Base-by-base conservation (phyloP, 2,888 invertebrate genomes). In the Nemoura dubitans region DNA sequence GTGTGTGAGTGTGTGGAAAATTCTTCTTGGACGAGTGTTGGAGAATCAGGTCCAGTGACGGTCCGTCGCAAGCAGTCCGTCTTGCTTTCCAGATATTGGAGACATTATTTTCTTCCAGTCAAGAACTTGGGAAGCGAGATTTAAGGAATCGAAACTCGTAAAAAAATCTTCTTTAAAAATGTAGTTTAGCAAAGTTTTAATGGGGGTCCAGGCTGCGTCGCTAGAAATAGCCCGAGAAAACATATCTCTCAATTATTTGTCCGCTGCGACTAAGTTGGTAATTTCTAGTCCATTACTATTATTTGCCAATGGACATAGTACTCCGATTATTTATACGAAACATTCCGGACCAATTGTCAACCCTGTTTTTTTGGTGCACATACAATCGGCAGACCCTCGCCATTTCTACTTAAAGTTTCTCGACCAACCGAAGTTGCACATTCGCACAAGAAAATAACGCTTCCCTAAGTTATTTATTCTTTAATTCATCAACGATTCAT, bases 221-320 rank as follows among this genome's bases (percentile, higher is more conserved):
- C 26, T 27, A 42, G 28, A 82, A 28, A 30, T 76, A 26, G 28
- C 0, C 21, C n/a, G 27, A 84, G 59, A 76, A 76, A 84, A 84
- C 29, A 28, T 81, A 7, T 81, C 21, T 3, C 29, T 78, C 30
- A 30, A 81, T 30, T 81, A 81, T 30, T 81, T 81, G 81, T 81
- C 28, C 10, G 2, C n/a, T n/a, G 6, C 28, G 5, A 29, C 27
- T 76, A 84, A 84, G 59, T 84, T 59, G 84, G 84, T 76, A 84
- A 84, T 84, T 84, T 76, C 84, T 84, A 84, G 84, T 84, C 84
- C 84, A 84, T 84, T 84, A 59, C 76, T 10, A 84, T 26, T 84
- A 26, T 26, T 59, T 84, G 81, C 16, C 59, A 14, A 59, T 59
- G 59, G 59, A 16, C 59, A 59, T 36, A n/a, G n/a, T n/a, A 36